Evolutionary conservation across 2,888 invertebrate genomes (phyloP), one percentile per base, ranked within the genome.

Genomic region (Drosophila macrospina): DNA sequence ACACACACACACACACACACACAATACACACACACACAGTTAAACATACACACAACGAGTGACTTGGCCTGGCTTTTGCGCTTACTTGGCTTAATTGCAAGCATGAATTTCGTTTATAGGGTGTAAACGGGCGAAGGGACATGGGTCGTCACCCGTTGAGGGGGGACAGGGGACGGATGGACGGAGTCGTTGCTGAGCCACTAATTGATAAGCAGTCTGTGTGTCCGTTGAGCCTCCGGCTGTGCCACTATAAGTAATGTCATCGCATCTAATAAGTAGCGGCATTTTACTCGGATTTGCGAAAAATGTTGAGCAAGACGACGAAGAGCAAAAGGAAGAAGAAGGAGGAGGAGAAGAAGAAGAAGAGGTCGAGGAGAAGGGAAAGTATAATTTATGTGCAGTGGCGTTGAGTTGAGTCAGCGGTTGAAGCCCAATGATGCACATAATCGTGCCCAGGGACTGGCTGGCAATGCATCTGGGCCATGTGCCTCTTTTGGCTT

Each of bases 81-180:
- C 50, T 55, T 26, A 51, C 39, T 65, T 74, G 52, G 24, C 48
- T 61, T 62, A 66, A 69, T 71, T 71, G 65, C 69, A 41, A 50
- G 54, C 51, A 63, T n/a, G 47, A 61, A 28, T 30, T 61, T 13
- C 26, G 34, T n/a, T 26, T 41, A 11, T 15, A 13, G 42, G 34
- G 0, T 44, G 34, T 4, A 15, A 42, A 28, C n/a, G 24, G n/a
- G 28, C 0, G 6, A 28, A 6, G 7, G 28, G 28, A n/a, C n/a
- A n/a, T n/a, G n/a, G n/a, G n/a, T n/a, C n/a, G n/a, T n/a, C n/a
- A n/a, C n/a, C n/a, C n/a, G n/a, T n/a, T n/a, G n/a, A 2, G 28
- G 5, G 7, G 7, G 1, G 28, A 5, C 1, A 28, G 5, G 8
- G 2, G 6, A 28, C 5, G 2, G 28, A n/a, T n/a, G n/a, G n/a